phyloP scores from a whole-genome alignment of 2,888 invertebrate genomes.

The Thymelicus acteon region DNA sequence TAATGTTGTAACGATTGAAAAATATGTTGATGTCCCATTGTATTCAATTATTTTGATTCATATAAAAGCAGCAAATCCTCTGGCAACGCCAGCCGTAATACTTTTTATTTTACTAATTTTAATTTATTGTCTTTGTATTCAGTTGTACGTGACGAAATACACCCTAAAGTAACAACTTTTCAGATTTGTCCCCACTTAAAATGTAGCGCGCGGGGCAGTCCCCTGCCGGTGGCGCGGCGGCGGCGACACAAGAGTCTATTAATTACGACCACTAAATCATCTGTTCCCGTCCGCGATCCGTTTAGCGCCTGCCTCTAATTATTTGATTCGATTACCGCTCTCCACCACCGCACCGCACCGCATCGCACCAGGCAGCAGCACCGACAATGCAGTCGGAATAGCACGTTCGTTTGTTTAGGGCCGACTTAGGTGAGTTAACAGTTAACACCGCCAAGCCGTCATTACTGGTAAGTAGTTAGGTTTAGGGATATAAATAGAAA shows the following conservation, averaged over 20 bases:
- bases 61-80: too few species aligned
- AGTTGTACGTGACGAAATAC: background rate
- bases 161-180: constrained; percentile 9
- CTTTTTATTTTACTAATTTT: too few species aligned
- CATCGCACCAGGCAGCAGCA: background rate
- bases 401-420: too few species aligned
- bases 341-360: constrained; percentile 30
- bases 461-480: too few species aligned
- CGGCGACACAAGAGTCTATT: constrained; percentile 38
- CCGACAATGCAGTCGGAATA: too few species aligned
- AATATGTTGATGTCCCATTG: too few species aligned
- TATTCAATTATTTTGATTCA: too few species aligned
- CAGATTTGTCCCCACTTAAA: constrained; percentile 22
- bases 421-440: too few species aligned
- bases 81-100: too few species aligned
- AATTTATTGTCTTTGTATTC: background rate
- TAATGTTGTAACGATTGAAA: too few species aligned
- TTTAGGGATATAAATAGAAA: too few species aligned
- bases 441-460: too few species aligned
- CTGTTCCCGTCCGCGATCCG: constrained; percentile 38
- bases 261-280: constrained; percentile 40
- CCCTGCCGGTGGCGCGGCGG: background rate
- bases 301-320: constrained; percentile 47
- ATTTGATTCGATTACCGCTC: constrained; percentile 53
- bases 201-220: constrained; percentile 8